A percentile compares a stretch with the other conserved stretches of the same genome.
phyloP scores from a whole-genome alignment of 2,888 invertebrate genomes.

The Ormyrus rosae region DNA sequence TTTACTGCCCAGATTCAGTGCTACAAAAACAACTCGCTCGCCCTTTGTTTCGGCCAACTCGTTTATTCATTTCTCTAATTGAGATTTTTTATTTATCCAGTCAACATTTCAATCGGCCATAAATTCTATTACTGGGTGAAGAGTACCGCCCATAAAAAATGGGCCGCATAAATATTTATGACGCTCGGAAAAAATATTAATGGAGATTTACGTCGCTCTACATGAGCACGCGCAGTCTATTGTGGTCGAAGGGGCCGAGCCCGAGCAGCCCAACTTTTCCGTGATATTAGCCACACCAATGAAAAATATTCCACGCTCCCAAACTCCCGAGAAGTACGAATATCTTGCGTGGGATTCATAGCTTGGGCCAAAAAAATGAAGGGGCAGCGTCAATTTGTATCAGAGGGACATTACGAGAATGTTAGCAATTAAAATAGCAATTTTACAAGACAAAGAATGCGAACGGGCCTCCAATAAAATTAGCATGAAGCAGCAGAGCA shows the following conservation, averaged over 20 bases:
- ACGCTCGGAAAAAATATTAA: conserved; percentile 68
- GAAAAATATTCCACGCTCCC: conserved; percentile 59
- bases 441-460: conserved; percentile 64
- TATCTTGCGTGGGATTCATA: conserved; percentile 17
- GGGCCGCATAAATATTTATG: conserved; percentile 69
- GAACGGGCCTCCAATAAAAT: conserved; percentile 69
- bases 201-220: conserved; percentile 65
- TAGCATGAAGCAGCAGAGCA: conserved; percentile 61
- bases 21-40: too few relatives aligned
- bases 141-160: conserved; percentile 64
- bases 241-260: conserved; percentile 62
- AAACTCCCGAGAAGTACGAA: conserved; percentile 23
- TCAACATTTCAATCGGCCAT: conserved; percentile 29
- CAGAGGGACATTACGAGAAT: conserved; percentile 14
- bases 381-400: conserved; percentile 36
- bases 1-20: too few relatives aligned
- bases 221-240: conserved; percentile 56
- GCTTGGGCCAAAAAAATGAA: conserved; percentile 24
- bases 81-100: too few relatives aligned
- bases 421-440: conserved; percentile 65
- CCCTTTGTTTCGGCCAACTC: too few relatives aligned
- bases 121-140: conserved; percentile 7
- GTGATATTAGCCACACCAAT: conserved; percentile 65
- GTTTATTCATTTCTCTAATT: too few relatives aligned
- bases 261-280: conserved; percentile 51